Conservation (phyloP, 2,888 invertebrate species). For the Nematopogon swammerdamellus region DNA sequence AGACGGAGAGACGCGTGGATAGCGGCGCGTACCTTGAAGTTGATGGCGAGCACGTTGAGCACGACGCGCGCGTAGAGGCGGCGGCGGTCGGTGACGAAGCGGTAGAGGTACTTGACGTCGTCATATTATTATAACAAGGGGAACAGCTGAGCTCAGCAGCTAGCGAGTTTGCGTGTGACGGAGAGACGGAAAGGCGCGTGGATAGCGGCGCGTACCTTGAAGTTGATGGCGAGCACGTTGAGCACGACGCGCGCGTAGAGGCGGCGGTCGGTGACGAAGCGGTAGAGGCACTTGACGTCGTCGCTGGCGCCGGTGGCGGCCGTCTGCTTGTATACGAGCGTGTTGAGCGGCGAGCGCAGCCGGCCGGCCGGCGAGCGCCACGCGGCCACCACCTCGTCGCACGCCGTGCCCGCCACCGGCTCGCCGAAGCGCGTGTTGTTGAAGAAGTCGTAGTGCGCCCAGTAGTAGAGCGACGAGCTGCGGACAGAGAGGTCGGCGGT, state of each 20-base stretch:
- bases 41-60: conserved; percentile 71
- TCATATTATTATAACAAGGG: no score
- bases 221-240: conserved; percentile 73
- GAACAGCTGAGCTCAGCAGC: no score
- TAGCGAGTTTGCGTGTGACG: no score
- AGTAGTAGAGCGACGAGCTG: conserved; percentile 87
- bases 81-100: conserved; percentile 78
- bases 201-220: conserved; percentile 63
- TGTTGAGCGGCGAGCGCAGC: conserved; percentile 81
- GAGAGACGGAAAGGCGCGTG: no score
- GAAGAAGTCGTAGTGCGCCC: conserved; percentile 94
- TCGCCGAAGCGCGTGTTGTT: conserved; percentile 86
- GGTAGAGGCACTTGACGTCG: conserved; percentile 78
- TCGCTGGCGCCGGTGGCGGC: conserved; percentile 54
- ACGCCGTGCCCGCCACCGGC: conserved; percentile 74
- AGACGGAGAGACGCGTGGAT: no score
- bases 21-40: conserved; percentile 66
- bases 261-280: conserved; percentile 79
- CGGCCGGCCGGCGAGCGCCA: conserved; percentile 77
- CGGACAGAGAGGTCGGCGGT: no score
- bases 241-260: conserved; percentile 79
- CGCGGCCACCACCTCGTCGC: conserved; percentile 85
- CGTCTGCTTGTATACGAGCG: conserved; percentile 80
- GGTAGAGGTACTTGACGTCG: conserved; percentile 78
- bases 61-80: conserved; percentile 80